Evolutionary conservation across 2,888 invertebrate genomes (phyloP), one percentile per base, ranked within the genome.

Genomic region (Antheraea yamamai): DNA sequence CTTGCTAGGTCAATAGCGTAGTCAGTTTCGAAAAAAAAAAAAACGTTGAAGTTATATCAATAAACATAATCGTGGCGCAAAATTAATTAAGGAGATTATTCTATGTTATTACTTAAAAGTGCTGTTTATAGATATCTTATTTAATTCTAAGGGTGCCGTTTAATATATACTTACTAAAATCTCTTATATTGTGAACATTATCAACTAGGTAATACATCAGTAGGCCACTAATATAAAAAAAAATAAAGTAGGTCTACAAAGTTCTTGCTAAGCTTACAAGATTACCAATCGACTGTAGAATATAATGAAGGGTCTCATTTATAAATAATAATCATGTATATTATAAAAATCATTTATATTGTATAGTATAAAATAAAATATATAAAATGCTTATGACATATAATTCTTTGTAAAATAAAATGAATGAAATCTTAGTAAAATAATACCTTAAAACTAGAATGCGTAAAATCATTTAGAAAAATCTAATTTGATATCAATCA

Each of bases 381-480:
- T 71, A 74, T 68, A 73, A 23, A 73, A 64, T 20, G 61, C 73
- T 68, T 75, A 66, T 66, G 66, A 52, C 30, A 52, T 73, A 75
- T 61, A 73, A 10, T 39, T 73, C 76, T 78, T 78, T 72, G 77
- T 76, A 79, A 78, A 79, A 79, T 78, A 78, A 78, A 78, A 23
- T 81, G 75, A 77, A 79, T 81, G 80, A 79, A 81, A 79, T 78
- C 80, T 81, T 81, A 80, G 75, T 35, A 72, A 74, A 76, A 78
- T 79, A 78, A 74, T 76, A 75, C 4, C 80, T 80, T 82, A 82
- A 66, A 75, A 61, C 79, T 82, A 81, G 68, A 72, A 58, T 23
- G 23, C 39, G n/a, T 20, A 70, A 70, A 70, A 39, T 70, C 20
- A 10, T 39, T 70, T 70, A 23, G 20, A 70, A 70, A 70, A 70